Percentiles rank a stretch among this genome's conserved stretches.
phyloP scores from a whole-genome alignment of 1,140 invertebrate genomes.

The Apis cerana region DNA sequence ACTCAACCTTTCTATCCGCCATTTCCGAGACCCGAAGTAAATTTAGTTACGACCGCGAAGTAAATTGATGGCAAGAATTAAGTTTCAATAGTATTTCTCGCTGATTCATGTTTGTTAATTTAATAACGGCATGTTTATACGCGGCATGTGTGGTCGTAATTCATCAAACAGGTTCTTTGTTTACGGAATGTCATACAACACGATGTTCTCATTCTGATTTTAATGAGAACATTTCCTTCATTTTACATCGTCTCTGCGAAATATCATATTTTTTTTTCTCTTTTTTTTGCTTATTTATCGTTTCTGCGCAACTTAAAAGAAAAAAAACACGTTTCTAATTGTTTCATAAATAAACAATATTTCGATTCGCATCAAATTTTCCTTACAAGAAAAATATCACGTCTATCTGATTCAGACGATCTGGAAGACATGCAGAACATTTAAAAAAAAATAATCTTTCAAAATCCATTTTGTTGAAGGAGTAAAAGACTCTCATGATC shows the following conservation, averaged over 20 bases:
- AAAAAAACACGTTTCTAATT: neutral
- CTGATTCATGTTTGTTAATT: conserved; percentile 71
- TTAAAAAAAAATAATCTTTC: too few species aligned
- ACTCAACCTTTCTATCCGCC: neutral
- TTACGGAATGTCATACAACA: conserved; percentile 76
- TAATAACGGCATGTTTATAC: conserved; percentile 76
- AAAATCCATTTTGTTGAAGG: too few species aligned
- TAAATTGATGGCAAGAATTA: conserved; percentile 44
- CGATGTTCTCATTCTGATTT: conserved; percentile 67
- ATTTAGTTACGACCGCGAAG: conserved; percentile 39
- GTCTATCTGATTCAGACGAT: too few species aligned
- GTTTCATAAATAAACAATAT: too few species aligned
- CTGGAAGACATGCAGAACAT: too few species aligned
- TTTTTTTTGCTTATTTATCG: conserved; percentile 15
- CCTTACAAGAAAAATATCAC: neutral
- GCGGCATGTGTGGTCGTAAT: conserved; percentile 63
- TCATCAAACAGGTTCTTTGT: conserved; percentile 67
- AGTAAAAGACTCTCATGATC: too few species aligned
- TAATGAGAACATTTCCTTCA: conserved; percentile 67
- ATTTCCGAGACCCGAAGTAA: conserved; percentile 24
- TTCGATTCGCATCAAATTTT: too few species aligned
- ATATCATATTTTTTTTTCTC: neutral
- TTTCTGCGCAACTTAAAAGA: neutral
- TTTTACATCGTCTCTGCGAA: conserved; percentile 41
- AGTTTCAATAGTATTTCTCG: conserved; percentile 63